Base-by-base conservation (phyloP, 2,113 vertebrate species). In the Nansenia antarctica region DNA sequence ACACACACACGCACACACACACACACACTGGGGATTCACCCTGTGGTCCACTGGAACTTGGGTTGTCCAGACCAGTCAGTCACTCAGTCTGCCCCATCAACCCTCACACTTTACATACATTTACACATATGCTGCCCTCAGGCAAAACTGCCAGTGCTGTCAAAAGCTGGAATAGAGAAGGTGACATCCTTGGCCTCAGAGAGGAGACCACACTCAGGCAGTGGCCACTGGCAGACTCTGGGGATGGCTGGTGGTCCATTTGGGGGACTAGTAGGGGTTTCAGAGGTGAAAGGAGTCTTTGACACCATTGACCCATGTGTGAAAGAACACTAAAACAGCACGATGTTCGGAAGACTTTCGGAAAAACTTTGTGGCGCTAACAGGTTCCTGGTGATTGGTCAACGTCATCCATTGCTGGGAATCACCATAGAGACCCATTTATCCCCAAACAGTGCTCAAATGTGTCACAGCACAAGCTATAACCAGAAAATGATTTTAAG, bases 181-280 rank as follows among this genome's bases (percentile, higher is more conserved):
- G 88, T 90, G 90, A 87, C 89, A 89, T 88, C 85, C 73, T 80
- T 87, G 88, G 83, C 85, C 72, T 72, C 3, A 2, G 37, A 5
- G 24, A 66, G 37, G 64, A 65, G 78, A 87, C 81, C 85, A 81
- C 86, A 84, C 86, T 86, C 71, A 35, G 64, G 54, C 30, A 55
- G 14, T 32, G 74, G 66, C 66, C 58, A 27, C 30, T 11, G 58
- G 34, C 29, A 49, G 52, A 67, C 72, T 9, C 31, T 26, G 14
- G 42, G 53, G 75, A 80, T 52, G 76, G 32, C 34, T 5, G 0
- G 82, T 82, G 80, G 84, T 85, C 74, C 39, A n/a, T 70, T 57
- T 15, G 66, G 7, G 70, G 69, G 68, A 70, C 72, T 5, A 20
- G 59, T 55, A 72, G 55, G 60, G 42, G 65, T 64, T 76, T 72